These are phyloP conservation scores for Papilio demoleus DNA, from an alignment of 2,888 invertebrate genomes.

Conservation along the genomic window DNA sequence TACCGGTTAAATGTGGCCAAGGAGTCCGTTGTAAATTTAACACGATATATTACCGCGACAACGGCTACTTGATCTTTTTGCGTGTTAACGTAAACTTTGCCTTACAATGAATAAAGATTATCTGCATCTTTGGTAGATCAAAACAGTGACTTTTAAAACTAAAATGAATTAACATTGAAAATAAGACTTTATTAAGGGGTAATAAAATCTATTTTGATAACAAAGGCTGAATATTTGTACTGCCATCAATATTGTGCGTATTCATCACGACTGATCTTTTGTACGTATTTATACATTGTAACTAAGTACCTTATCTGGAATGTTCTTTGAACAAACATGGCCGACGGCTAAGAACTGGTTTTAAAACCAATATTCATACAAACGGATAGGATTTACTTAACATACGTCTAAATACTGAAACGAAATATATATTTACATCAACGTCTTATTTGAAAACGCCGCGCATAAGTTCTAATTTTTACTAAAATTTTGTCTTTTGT, in stretches of 20 bases:
- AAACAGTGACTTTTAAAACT: neutral
- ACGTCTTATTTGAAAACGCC: no score
- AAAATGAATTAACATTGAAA: neutral
- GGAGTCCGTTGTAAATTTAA: no score
- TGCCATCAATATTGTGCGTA: slow-evolving; percentile 15
- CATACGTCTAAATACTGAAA: neutral
- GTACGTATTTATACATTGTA: slow-evolving; percentile 17
- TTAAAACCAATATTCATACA: slow-evolving; percentile 20
- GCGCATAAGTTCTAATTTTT: no score
- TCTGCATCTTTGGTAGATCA: neutral
- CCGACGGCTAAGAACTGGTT: slow-evolving; percentile 25
- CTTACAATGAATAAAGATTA: neutral
- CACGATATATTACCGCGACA: no score
- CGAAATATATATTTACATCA: no score
- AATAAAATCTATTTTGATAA: slow-evolving; percentile 18
- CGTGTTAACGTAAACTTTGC: no score
- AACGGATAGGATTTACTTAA: neutral
- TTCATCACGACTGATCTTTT: slow-evolving; percentile 23
- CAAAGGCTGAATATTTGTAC: slow-evolving; percentile 16
- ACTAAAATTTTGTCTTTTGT: no score
- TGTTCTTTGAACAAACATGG: slow-evolving; percentile 25
- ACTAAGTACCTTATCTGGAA: slow-evolving; percentile 27
- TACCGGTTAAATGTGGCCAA: no score
- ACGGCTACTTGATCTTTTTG: no score
- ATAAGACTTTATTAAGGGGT: neutral